These are phyloP conservation scores for Goniozus legneri DNA, from an alignment of 1,140 invertebrate genomes.

Conservation along the genomic window DNA sequence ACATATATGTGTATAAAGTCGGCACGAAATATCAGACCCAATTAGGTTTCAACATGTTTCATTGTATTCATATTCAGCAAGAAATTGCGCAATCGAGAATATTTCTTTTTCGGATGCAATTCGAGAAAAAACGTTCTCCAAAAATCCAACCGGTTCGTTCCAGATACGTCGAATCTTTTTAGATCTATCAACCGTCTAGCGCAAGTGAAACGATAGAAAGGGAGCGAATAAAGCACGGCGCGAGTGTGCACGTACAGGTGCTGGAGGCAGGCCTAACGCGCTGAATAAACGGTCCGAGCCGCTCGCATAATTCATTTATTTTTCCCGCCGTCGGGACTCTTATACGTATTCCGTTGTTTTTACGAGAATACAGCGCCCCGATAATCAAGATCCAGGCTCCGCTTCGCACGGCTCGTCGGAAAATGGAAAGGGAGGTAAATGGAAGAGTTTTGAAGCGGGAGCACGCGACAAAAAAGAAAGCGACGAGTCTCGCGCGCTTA, in stretches of 20 bases:
- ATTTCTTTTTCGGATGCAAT: too few species aligned
- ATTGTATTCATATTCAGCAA: too few species aligned
- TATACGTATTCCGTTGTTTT: constrained; percentile 23
- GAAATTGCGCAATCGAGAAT: too few species aligned
- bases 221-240: constrained; percentile 34
- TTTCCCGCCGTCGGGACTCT: constrained; percentile 17
- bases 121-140: too few species aligned
- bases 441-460: not conserved
- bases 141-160: too few species aligned
- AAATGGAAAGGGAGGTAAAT: constrained; percentile 13
- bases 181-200: constrained; percentile 32
- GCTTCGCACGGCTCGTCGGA: not conserved
- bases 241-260: constrained; percentile 14
- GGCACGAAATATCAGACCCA: too few species aligned
- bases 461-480: not conserved
- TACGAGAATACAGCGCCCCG: constrained; percentile 12
- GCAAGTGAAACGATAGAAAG: constrained; percentile 20
- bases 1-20: too few species aligned
- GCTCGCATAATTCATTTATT: constrained; percentile 34
- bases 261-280: constrained; percentile 16
- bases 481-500: too few species aligned
- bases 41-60: too few species aligned
- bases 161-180: too few species aligned
- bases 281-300: constrained; percentile 9
- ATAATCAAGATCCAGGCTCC: constrained; percentile 4